A percentile compares a stretch with the other conserved stretches of the same genome.
phyloP scores from a whole-genome alignment of 2,113 vertebrate genomes.

The Brachyhypopomus occidentalis region DNA sequence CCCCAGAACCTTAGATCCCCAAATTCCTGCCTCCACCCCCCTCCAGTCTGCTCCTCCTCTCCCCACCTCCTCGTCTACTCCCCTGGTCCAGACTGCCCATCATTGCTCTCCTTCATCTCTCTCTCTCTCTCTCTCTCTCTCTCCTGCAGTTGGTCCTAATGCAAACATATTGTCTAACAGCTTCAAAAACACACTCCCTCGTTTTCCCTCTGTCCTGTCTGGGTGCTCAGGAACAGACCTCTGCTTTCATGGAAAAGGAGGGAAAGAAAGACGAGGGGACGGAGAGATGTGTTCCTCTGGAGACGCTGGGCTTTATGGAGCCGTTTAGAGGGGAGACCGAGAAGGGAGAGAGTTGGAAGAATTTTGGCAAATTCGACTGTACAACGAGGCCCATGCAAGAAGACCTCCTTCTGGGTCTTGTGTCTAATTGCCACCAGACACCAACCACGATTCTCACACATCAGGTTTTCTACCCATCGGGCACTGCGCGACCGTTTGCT shows the following conservation, averaged over 20 bases:
- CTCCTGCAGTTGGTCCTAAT: conserved; percentile 65
- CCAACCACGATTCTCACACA: too few species aligned
- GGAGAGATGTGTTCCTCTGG: conserved; percentile 1
- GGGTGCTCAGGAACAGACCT: conserved; percentile 57
- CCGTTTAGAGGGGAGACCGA: neutral
- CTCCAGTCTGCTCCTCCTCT: conserved; percentile 61
- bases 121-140: neutral
- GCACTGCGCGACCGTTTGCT: conserved; percentile 17
- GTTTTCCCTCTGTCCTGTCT: conserved; percentile 58
- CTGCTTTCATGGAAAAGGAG: conserved; percentile 66
- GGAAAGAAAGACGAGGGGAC: conserved; percentile 5
- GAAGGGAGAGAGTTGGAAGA: conserved; percentile 37
- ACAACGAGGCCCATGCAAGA: neutral
- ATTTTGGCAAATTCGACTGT: neutral
- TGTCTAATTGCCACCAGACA: too few species aligned
- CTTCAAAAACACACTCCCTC: conserved; percentile 71
- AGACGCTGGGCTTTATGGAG: neutral
- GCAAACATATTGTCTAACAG: conserved; percentile 74
- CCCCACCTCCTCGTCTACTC: conserved; percentile 60
- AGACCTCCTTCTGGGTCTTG: neutral
- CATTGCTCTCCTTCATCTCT: conserved; percentile 50
- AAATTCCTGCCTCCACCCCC: conserved; percentile 61
- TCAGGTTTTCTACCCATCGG: too few species aligned
- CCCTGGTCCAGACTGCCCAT: conserved; percentile 61
- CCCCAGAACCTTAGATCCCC: conserved; percentile 69